Base-by-base conservation (phyloP, 2,797 vertebrate species). In the Arvicola amphibius region DNA sequence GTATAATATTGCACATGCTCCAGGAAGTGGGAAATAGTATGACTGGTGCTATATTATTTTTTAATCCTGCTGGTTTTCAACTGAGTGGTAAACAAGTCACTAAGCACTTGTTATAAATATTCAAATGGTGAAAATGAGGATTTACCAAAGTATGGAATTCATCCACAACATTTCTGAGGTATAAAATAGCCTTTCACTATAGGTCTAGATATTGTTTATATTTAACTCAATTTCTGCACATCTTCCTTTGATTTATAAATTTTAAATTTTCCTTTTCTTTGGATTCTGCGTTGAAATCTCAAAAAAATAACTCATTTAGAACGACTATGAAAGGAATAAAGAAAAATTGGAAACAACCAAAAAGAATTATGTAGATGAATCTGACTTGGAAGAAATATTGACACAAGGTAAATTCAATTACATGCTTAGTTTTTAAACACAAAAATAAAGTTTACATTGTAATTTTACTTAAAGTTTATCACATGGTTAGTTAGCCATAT, bases 221-320 rank as follows among this genome's bases (percentile, higher is more conserved):
- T 88, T 94, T 69, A 43, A 27, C 63, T 93, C 25, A 91, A 71
- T 84, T 69, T 73, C 43, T 90, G 2, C 48, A 61, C n/a, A 71
- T n/a, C 2, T 56, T 9, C 7, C 63, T 78, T 90, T n/a, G 32
- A 34, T 37, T 5, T 37, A 80, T 6, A 12, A 61, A 79, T 80
- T 76, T 84, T 69, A 61, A 1, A 81, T 84, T 11, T 29, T 78
- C 80, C 5, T 43, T 53, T 46, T 78, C 88, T n/a, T 43, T 43
- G 67, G 10, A 56, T 40, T 59, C 34, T 65, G 2, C 37, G 13
- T 29, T 34, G 25, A 90, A 19, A 67, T 71, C 13, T 48, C 40
- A 79, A 87, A 77, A 83, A 95, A 90, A 19, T 1, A 93, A 5
- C 1, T 48, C 12, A 21, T 74, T 29, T 16, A 81, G 17, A 63